Conservation (phyloP, 2,888 invertebrate species). For the Idaea dimidiata region DNA sequence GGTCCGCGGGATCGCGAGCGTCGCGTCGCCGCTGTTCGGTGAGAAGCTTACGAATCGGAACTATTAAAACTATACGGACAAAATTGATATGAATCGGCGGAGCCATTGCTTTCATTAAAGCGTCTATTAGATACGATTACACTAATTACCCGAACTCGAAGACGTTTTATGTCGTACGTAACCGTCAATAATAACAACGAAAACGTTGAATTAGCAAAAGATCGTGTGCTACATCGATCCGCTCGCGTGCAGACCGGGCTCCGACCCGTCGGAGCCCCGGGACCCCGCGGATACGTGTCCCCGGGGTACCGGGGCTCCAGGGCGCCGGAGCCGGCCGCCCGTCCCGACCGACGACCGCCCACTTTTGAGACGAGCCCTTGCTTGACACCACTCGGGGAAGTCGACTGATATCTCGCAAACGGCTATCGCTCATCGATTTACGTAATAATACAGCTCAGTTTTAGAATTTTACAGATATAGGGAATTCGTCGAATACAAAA, state of each 20-base stretch:
- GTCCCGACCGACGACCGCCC: conserved; percentile 10
- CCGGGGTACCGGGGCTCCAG: conserved; percentile 30
- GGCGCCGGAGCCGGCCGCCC: conserved; percentile 50
- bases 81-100: conserved; percentile 79
- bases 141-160: conserved; percentile 62
- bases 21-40: too few relatives aligned
- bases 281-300: too few relatives aligned
- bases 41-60: conserved; percentile 77
- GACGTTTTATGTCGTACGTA: conserved; percentile 42
- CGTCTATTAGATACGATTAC: conserved; percentile 72
- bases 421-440: conserved; percentile 40
- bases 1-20: too few relatives aligned
- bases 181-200: conserved; percentile 42
- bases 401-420: conserved; percentile 70
- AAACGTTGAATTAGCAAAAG: conserved; percentile 37
- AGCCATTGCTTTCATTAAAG: conserved; percentile 73
- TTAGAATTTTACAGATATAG: conserved; percentile 73
- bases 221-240: conserved; percentile 46
- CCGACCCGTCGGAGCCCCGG: conserved; percentile 15
- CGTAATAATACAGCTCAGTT: conserved; percentile 54
- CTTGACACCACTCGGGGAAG: conserved; percentile 74
- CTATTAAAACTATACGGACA: conserved; percentile 79
- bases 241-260: conserved; percentile 43
- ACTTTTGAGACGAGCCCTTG: conserved; percentile 50
- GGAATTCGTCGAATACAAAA: conserved; percentile 78